phyloP scores from a whole-genome alignment of 2,797 vertebrate species.

The Enteromius paludinosus region DNA sequence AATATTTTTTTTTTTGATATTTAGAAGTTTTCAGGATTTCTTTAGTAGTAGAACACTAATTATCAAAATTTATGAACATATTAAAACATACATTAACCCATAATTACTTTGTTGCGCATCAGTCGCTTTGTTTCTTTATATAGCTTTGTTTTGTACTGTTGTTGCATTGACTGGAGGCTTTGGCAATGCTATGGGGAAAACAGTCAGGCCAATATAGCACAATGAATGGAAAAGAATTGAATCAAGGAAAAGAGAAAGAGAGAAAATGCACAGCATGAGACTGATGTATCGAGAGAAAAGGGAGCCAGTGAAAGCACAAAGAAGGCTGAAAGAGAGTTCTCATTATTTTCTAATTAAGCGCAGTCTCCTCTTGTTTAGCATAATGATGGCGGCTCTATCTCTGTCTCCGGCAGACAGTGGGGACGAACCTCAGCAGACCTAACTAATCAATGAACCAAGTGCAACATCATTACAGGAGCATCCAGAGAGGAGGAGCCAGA shows the following conservation, averaged over 20 bases:
- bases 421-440: slow-evolving; percentile 64
- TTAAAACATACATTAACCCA: not conserved
- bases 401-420: slow-evolving; percentile 47
- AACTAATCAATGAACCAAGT: slow-evolving; percentile 71
- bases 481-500: slow-evolving; percentile 60
- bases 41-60: not conserved
- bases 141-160: slow-evolving; percentile 31
- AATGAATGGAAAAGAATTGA: slow-evolving; percentile 30
- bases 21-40: not conserved
- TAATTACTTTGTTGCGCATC: slow-evolving; percentile 5
- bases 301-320: slow-evolving; percentile 13
- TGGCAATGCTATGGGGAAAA: slow-evolving; percentile 24
- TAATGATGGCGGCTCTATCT: slow-evolving; percentile 53
- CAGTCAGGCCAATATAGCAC: slow-evolving; percentile 18
- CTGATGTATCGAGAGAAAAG: slow-evolving; percentile 33
- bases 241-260: not conserved
- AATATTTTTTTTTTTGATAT: not conserved
- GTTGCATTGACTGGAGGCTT: slow-evolving; percentile 26
- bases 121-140: slow-evolving; percentile 6
- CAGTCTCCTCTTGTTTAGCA: slow-evolving; percentile 53
- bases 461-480: slow-evolving; percentile 66
- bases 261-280: slow-evolving; percentile 31
- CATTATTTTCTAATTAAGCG: slow-evolving; percentile 62
- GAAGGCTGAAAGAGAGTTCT: slow-evolving; percentile 44
- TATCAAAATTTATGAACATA: not conserved